Base-by-base conservation (phyloP, 2,113 vertebrate genomes). In the Nansenia antarctica region DNA sequence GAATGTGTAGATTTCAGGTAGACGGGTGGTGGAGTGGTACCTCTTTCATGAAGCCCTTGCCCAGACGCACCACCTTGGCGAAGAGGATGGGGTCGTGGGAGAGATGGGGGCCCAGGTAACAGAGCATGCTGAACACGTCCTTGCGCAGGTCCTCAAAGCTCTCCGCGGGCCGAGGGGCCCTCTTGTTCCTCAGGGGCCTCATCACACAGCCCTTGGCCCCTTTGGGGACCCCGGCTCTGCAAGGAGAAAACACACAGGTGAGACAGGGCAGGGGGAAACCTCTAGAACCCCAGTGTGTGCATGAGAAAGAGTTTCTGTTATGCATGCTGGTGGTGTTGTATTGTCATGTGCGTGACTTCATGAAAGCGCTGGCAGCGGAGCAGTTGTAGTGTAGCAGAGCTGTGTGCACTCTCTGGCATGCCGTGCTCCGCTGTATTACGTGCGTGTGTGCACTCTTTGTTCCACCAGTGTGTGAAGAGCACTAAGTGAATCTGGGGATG, bases 31-130 rank as follows among this genome's bases (percentile, higher is more conserved):
- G 27, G 18, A 18, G 9, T 9, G 27, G 57, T 78, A 99, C 98
- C 98, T 99, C 97, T 81, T 99, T 99, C 97, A 99, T 99, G 85
- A 99, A 98, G 9, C 90, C 95, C 85, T 99, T 99, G 74, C 98
- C 98, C 72, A 99, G 91, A 11, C 98, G 94, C 24, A 99, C 93
- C 5, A 98, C 87, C 92, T 99, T 99, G 20, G 97, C 96, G 7
- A 99, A 96, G 59, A 99, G 93, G 84, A 99, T 95, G 32, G 97
- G 93, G 80, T 99, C 97, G 0, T 99, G 96, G 45, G 96, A 95
- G 61, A 99, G 94, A 78, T 99, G 96, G 67, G 98, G 98, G 31
- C 98, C 97, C 70, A 99, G 93, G 79, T 97, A 98, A 81, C 95
- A 93, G 20, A 99, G 94, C 98, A 99, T 99, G 82, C 85, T 95